Base-by-base conservation (phyloP, 2,888 invertebrate genomes). In the Caenorhabditis becei region DNA sequence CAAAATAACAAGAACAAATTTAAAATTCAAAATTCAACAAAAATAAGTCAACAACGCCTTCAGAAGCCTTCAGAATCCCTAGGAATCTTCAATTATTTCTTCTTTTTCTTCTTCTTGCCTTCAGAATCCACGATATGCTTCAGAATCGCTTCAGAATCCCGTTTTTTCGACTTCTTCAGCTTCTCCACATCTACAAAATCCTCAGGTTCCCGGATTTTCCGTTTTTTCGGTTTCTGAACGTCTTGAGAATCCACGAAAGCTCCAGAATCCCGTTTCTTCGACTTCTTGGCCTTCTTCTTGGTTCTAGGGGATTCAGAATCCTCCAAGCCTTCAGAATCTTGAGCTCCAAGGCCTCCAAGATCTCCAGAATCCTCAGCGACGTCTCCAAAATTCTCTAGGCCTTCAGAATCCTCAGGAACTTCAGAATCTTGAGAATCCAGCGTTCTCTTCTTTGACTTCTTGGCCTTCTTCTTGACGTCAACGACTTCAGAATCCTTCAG, bases 121-220 rank as follows among this genome's bases (percentile, higher is more conserved):
- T n/a, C n/a, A n/a, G n/a, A n/a, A n/a, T n/a, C n/a, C n/a, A n/a
- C 44, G 44, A n/a, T n/a, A n/a, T n/a, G 14, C 44, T 44, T 3
- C 11, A 51, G 20, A 49, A 51, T 26, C n/a, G 7, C 28, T 5
- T 26, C 16, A 20, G 3, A 14, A 3, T 47, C 47, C 14, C 26
- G n/a, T 8, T 47, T 47, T 26, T 62, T 24, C 47, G n/a, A 44
- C 59, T 23, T 62, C 47, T 62, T 44, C 7, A 11, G 41, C 41
- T 41, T 41, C 41, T 41, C 41, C 10, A 41, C 41, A 5, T 23
- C 24, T 51, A 24, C 51, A 7, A 14, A 41, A 41, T 41, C 41
- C 2, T 41, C 41, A 41, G 14, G 11, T n/a, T n/a, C n/a, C n/a
- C n/a, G n/a, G n/a, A n/a, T n/a, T n/a, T n/a, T n/a, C n/a, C n/a